Evolutionary conservation across 2,888 invertebrate genomes (phyloP).

Genomic region (Agriopis leucophaearia): DNA sequence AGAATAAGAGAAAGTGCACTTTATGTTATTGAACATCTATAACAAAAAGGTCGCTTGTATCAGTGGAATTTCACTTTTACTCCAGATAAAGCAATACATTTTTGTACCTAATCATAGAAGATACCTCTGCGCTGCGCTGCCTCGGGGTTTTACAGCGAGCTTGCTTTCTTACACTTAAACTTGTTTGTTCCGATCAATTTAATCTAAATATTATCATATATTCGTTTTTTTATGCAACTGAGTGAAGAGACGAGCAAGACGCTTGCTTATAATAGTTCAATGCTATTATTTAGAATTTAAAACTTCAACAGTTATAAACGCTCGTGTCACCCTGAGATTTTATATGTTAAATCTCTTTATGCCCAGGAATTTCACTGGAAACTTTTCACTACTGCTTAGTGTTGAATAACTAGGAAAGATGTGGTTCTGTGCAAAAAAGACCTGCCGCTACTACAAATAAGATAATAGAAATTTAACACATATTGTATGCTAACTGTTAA

Average conservation of each 20-base stretch:
- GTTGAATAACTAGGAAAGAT: no score
- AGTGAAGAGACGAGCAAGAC: no score
- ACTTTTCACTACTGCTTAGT: no score
- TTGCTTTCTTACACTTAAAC: slow-evolving; percentile 26
- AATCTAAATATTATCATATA: background rate
- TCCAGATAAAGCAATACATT: slow-evolving; percentile 70
- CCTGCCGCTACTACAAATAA: no score
- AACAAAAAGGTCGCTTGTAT: slow-evolving; percentile 54
- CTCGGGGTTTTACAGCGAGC: slow-evolving; percentile 46
- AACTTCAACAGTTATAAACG: no score
- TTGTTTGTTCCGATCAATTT: slow-evolving; percentile 15
- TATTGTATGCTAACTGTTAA: background rate
- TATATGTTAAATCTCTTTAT: no score
- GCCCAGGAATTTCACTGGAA: no score
- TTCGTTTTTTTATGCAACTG: no score
- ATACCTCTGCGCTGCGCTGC: slow-evolving; percentile 54
- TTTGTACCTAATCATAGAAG: slow-evolving; percentile 63
- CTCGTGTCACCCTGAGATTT: no score
- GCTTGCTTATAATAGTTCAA: no score
- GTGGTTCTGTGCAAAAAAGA: no score
- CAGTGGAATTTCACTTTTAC: slow-evolving; percentile 63
- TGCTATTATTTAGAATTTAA: no score
- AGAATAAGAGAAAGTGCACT: slow-evolving; percentile 37
- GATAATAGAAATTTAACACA: background rate
- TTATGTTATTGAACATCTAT: slow-evolving; percentile 48